These are phyloP conservation scores for Mohoua ochrocephala DNA, from an alignment of 2,113 vertebrate genomes.

Conservation along the genomic window DNA sequence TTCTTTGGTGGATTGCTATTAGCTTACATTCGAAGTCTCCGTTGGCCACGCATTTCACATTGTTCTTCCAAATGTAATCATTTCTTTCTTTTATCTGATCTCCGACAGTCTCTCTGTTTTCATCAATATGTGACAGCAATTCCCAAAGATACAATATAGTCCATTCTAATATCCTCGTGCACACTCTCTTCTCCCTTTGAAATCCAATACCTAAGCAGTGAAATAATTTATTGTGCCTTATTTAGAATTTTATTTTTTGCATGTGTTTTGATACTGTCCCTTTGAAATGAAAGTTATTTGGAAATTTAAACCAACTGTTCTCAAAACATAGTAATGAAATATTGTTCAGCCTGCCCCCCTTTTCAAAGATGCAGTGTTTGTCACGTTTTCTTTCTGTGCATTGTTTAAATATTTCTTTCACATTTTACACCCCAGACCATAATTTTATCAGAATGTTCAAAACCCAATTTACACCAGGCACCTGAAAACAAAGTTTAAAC, in stretches of 20 bases:
- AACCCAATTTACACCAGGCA: background rate
- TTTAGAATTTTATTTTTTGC: slow-evolving; percentile 79
- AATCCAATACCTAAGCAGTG: slow-evolving; percentile 78
- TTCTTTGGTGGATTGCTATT: slow-evolving; percentile 72
- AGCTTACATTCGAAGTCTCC: slow-evolving; percentile 74
- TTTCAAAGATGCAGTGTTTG: background rate
- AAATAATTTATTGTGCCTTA: slow-evolving; percentile 81
- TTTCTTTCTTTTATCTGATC: slow-evolving; percentile 81
- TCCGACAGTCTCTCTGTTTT: slow-evolving; percentile 77
- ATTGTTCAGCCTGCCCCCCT: slow-evolving; percentile 28
- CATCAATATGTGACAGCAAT: slow-evolving; percentile 82
- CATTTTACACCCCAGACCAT: background rate
- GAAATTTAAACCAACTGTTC: slow-evolving; percentile 80
- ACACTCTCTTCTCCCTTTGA: slow-evolving; percentile 74
- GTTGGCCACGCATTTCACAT: slow-evolving; percentile 72
- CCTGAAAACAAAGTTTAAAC: background rate
- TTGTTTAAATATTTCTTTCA: background rate
- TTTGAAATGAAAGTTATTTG: slow-evolving; percentile 72
- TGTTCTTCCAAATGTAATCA: slow-evolving; percentile 79
- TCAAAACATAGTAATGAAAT: slow-evolving; percentile 59
- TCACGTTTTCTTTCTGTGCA: background rate
- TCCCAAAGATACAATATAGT: slow-evolving; percentile 80
- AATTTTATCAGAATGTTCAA: background rate
- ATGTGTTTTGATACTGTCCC: slow-evolving; percentile 74
- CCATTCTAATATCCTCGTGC: slow-evolving; percentile 73